phyloP scores from a whole-genome alignment of 2,888 invertebrate species.

The Cylloceria caligata region DNA sequence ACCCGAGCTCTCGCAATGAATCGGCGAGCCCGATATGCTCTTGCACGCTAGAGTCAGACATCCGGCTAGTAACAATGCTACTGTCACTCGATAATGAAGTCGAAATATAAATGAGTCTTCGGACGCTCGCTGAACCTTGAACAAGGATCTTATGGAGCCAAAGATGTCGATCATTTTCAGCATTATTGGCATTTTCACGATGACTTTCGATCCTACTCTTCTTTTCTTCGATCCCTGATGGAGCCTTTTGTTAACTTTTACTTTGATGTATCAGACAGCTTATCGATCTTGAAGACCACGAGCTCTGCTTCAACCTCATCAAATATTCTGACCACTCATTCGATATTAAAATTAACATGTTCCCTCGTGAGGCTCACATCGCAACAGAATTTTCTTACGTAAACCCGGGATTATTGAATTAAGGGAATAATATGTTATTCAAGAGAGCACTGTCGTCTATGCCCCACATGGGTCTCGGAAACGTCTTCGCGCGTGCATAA shows the following conservation, averaged over 20 bases:
- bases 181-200: conserved; percentile 80
- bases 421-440: conserved; percentile 44
- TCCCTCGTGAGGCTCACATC: conserved; percentile 23
- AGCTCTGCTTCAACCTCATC: conserved; percentile 11
- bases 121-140: conserved; percentile 81
- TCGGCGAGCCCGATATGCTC: conserved; percentile 84
- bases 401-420: conserved; percentile 35
- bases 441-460: conserved; percentile 40
- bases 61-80: conserved; percentile 85
- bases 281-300: conserved; percentile 9
- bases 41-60: conserved; percentile 86
- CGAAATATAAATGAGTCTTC: conserved; percentile 86
- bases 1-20: conserved; percentile 84
- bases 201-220: not conserved
- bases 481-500: conserved; percentile 32
- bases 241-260: not conserved
- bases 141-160: conserved; percentile 82
- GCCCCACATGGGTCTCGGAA: conserved; percentile 58
- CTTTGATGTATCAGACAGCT: not conserved
- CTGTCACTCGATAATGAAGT: conserved; percentile 86
- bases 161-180: conserved; percentile 84
- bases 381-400: conserved; percentile 41
- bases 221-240: not conserved
- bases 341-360: conserved; percentile 43
- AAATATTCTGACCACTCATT: conserved; percentile 38